These are phyloP conservation scores for Miltochrista miniata DNA, from an alignment of 2,888 invertebrate genomes.

Conservation along the genomic window DNA sequence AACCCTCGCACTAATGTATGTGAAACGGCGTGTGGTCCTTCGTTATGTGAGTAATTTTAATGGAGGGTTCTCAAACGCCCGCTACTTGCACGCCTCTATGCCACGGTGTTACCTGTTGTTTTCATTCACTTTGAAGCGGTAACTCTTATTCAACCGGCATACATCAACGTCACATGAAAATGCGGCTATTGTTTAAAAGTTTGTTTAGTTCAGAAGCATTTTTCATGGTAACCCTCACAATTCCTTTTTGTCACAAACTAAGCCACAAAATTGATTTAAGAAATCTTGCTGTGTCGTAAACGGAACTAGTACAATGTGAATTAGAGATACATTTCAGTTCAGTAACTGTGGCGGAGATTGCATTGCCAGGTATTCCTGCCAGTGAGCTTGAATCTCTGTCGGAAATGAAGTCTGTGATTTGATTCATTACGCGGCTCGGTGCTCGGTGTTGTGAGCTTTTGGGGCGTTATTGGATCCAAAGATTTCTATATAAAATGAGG, in stretches of 20 bases:
- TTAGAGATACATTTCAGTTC: slow-evolving; percentile 9
- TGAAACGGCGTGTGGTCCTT: slow-evolving; percentile 58
- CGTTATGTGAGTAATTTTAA: slow-evolving; percentile 67
- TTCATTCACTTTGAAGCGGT: slow-evolving; percentile 1
- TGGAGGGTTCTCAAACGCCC: slow-evolving; percentile 59
- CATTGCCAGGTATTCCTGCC: slow-evolving; percentile 19
- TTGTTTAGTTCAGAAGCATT: background rate
- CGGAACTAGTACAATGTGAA: background rate
- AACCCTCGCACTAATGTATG: slow-evolving; percentile 65
- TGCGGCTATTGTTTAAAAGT: background rate
- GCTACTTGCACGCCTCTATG: slow-evolving; percentile 58
- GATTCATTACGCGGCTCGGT: slow-evolving; percentile 33
- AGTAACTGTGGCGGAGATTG: slow-evolving; percentile 20
- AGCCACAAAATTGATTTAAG: background rate
- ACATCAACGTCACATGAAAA: background rate
- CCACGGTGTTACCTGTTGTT: slow-evolving; percentile 5
- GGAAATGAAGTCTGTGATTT: slow-evolving; percentile 49
- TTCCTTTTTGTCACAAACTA: background rate
- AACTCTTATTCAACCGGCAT: background rate
- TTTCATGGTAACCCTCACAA: background rate
- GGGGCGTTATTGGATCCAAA: slow-evolving; percentile 27
- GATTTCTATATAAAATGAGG: too few species aligned
- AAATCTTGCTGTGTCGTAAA: background rate
- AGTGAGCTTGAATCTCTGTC: slow-evolving; percentile 17
- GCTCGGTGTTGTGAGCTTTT: slow-evolving; percentile 24